phyloP scores from a whole-genome alignment of 2,797 vertebrate species.

The Amphiprion clarkii region DNA sequence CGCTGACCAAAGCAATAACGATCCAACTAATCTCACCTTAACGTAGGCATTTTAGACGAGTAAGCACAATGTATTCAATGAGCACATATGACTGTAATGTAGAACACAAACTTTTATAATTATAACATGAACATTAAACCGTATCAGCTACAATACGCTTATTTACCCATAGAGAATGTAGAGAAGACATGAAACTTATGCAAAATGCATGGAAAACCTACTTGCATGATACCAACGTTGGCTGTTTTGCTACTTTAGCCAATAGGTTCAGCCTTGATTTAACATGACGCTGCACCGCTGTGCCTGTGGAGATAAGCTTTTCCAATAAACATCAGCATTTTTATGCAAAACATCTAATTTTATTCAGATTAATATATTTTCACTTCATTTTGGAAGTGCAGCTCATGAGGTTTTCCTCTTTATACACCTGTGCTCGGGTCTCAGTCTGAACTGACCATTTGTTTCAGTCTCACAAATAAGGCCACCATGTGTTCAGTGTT shows the following conservation, averaged over 20 bases:
- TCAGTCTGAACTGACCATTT: neutral
- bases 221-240: constrained; percentile 66
- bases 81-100: constrained; percentile 54
- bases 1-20: constrained; percentile 77
- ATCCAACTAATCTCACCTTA: constrained; percentile 47
- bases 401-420: neutral
- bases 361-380: neutral
- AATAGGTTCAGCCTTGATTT: constrained; percentile 39
- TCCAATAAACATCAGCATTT: constrained; percentile 67
- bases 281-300: constrained; percentile 60
- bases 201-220: constrained; percentile 64
- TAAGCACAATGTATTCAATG: constrained; percentile 67
- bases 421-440: neutral
- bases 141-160: constrained; percentile 17
- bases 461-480: neutral
- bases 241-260: constrained; percentile 49
- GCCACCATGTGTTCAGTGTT: neutral
- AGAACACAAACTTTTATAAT: constrained; percentile 40
- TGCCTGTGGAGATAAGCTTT: constrained; percentile 73
- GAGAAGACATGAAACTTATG: constrained; percentile 43
- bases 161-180: constrained; percentile 59
- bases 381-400: neutral
- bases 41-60: constrained; percentile 46
- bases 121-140: constrained; percentile 27
- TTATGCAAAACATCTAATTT: constrained; percentile 28